Evolutionary conservation across 2,797 vertebrate genomes (phyloP).

Genomic region (Hydrolagus colliei): DNA sequence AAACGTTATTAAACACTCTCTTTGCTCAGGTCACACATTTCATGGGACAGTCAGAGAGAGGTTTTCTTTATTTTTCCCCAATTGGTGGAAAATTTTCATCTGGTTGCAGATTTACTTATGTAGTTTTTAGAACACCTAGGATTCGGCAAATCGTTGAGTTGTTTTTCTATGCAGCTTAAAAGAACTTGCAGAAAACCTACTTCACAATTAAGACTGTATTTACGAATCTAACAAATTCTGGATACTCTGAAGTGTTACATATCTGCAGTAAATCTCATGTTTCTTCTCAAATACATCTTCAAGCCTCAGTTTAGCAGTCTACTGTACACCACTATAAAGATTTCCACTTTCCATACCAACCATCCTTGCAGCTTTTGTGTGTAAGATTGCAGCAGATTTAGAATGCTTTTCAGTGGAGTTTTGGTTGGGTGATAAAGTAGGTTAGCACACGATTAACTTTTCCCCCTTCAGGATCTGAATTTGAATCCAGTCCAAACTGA

Average conservation of each 20-base stretch:
- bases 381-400: background rate
- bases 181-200: too few species aligned
- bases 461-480: background rate
- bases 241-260: too few species aligned
- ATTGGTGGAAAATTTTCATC: too few species aligned
- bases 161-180: too few species aligned
- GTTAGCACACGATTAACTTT: background rate
- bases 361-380: background rate
- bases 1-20: background rate
- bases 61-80: too few species aligned
- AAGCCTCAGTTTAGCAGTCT: background rate
- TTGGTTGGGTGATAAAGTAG: background rate
- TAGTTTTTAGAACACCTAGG: too few species aligned
- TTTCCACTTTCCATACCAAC: background rate
- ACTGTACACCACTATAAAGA: background rate
- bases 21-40: background rate
- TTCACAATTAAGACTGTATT: too few species aligned
- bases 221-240: too few species aligned
- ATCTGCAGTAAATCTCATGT: too few species aligned
- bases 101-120: too few species aligned
- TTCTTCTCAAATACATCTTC: background rate
- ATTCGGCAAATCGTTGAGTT: too few species aligned
- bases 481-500: background rate
- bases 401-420: background rate
- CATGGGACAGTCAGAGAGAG: too few species aligned